Conservation (phyloP, 2,888 invertebrate genomes). For the Cybosia mesomella region DNA sequence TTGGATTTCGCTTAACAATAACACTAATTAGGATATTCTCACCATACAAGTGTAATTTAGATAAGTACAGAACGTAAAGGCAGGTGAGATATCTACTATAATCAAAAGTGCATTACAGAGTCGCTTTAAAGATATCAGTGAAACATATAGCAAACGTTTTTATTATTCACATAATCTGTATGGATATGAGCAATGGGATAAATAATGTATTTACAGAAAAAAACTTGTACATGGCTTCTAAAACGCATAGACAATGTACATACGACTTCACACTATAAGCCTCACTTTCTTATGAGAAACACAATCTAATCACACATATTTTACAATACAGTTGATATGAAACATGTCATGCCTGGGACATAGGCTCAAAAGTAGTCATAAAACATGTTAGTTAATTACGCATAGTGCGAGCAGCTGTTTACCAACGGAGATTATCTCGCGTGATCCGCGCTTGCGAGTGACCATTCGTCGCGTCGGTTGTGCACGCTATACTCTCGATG, state of each 20-base stretch:
- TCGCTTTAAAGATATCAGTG: neutral
- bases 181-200: neutral
- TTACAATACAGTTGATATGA: constrained; percentile 30
- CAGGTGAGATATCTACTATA: neutral
- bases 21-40: constrained; percentile 20
- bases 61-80: neutral
- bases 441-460: constrained; percentile 45
- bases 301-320: constrained; percentile 22
- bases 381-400: constrained; percentile 46
- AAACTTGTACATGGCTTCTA: neutral
- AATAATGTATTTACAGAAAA: neutral
- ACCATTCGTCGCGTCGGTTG: constrained; percentile 34
- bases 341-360: constrained; percentile 32
- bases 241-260: neutral
- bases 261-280: neutral
- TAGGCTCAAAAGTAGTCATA: constrained; percentile 36
- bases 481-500: constrained; percentile 48
- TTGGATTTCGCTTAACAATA: constrained; percentile 23
- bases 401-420: constrained; percentile 45
- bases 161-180: neutral
- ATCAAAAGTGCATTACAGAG: neutral
- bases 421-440: constrained; percentile 51
- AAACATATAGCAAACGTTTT: neutral
- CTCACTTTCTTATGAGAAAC: constrained; percentile 15
- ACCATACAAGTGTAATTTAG: neutral